These are phyloP conservation scores for Trachythela sp. DNA, from an alignment of 64 coral and sea anemone species.

Conservation along the genomic window DNA sequence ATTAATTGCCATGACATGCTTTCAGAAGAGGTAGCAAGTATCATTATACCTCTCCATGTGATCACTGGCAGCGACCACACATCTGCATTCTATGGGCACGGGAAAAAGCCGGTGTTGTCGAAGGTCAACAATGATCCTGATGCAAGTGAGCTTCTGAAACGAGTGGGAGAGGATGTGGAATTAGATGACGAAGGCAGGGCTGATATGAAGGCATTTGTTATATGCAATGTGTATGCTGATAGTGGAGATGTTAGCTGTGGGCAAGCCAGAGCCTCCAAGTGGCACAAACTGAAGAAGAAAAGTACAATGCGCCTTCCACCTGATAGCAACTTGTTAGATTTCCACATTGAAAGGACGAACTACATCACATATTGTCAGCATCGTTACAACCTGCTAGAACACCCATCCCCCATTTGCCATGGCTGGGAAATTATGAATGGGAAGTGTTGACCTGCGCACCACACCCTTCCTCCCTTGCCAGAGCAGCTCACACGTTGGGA, in stretches of 20 bases:
- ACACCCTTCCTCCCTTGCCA: constrained; percentile 6
- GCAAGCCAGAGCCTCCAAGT: constrained; percentile 22
- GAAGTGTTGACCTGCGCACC: neutral
- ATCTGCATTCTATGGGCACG: constrained; percentile 33
- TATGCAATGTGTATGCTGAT: constrained; percentile 11
- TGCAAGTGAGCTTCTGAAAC: constrained; percentile 12
- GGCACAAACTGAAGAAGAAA: constrained; percentile 18
- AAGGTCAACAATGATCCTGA: constrained; percentile 20
- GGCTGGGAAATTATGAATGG: neutral
- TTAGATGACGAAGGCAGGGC: constrained; percentile 6
- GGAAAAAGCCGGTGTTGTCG: constrained; percentile 29
- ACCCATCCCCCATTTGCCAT: constrained; percentile 2
- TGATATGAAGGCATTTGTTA: constrained; percentile 12
- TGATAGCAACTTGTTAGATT: constrained; percentile 20
- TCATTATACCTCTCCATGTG: constrained; percentile 12
- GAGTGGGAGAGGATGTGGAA: constrained; percentile 20
- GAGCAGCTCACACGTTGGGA: neutral
- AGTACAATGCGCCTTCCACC: constrained; percentile 11
- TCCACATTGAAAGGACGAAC: neutral
- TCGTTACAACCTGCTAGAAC: constrained; percentile 8
- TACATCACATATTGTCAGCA: constrained; percentile 29
- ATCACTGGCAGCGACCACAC: constrained; percentile 34
- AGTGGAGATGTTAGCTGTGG: constrained; percentile 16
- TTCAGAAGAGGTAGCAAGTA: neutral
- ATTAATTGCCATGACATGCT: constrained; percentile 10